phyloP scores from a whole-genome alignment of 2,113 vertebrate species.

The Gambusia holbrooki region DNA sequence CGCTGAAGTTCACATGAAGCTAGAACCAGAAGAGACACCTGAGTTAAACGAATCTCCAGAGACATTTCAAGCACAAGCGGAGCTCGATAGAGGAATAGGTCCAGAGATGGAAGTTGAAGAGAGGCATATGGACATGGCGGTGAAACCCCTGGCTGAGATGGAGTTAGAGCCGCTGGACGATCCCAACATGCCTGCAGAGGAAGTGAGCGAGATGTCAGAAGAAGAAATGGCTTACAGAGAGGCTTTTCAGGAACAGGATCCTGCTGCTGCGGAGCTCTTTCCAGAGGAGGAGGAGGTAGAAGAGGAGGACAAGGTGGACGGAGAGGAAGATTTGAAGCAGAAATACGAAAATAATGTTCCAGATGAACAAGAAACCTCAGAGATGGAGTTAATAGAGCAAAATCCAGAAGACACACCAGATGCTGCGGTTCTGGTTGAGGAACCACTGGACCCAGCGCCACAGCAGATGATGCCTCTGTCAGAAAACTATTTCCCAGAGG shows the following conservation, averaged over 20 bases:
- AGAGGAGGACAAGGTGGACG: neutral
- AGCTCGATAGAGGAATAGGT: neutral
- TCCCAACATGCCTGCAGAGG: neutral
- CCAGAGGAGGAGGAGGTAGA: neutral
- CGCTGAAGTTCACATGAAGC: neutral
- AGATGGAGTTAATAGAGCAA: conserved; percentile 10
- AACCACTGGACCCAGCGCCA: conserved; percentile 15
- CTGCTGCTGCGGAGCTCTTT: neutral
- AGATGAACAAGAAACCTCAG: conserved; percentile 26
- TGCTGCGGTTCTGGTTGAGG: conserved; percentile 6
- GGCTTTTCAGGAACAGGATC: neutral
- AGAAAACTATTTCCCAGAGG: conserved; percentile 6
- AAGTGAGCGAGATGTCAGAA: neutral
- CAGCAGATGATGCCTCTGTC: conserved; percentile 1
- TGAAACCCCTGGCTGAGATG: conserved; percentile 6
- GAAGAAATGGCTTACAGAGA: neutral
- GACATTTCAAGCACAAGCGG: neutral
- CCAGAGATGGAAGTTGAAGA: neutral
- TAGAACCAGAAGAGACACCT: neutral
- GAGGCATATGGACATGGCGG: conserved; percentile 12
- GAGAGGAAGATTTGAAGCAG: neutral
- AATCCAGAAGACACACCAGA: neutral
- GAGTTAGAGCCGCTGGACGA: conserved; percentile 28
- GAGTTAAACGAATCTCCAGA: conserved; percentile 2
- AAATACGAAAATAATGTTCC: neutral